These are phyloP conservation scores for Potamilus streckersoni DNA, from an alignment of 1,140 invertebrate species.

Conservation along the genomic window DNA sequence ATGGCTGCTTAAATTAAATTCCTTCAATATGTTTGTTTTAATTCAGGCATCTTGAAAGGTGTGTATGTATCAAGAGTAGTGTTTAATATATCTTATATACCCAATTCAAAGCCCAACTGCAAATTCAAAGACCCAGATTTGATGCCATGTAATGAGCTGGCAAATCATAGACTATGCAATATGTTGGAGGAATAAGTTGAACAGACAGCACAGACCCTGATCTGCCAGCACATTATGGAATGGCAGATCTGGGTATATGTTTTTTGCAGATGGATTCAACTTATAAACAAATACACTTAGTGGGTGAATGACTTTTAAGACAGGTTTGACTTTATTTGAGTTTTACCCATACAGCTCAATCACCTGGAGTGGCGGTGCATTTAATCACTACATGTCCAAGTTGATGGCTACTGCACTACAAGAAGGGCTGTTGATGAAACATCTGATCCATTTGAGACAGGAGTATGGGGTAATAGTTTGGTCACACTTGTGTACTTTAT, in stretches of 20 bases:
- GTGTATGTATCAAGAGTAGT: neutral
- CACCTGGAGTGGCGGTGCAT: constrained; percentile 73
- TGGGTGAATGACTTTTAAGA: too few species aligned
- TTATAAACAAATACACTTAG: too few species aligned
- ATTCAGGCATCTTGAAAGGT: neutral
- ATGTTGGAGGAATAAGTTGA: too few species aligned
- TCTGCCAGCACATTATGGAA: too few species aligned
- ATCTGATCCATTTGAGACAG: constrained; percentile 68
- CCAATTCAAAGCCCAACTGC: neutral
- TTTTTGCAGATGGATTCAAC: too few species aligned
- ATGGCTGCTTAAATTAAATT: too few species aligned
- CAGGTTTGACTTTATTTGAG: neutral
- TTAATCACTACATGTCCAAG: constrained; percentile 75
- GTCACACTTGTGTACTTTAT: too few species aligned
- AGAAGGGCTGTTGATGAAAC: constrained; percentile 69
- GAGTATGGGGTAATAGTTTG: constrained; percentile 58
- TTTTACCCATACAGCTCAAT: constrained; percentile 62
- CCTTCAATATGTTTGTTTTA: neutral
- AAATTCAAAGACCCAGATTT: too few species aligned
- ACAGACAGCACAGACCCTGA: too few species aligned
- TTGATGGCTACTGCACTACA: constrained; percentile 72
- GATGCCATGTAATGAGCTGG: too few species aligned
- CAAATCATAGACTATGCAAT: too few species aligned
- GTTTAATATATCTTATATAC: neutral
- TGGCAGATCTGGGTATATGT: too few species aligned